phyloP scores from a whole-genome alignment of 2,113 vertebrate species.

The Tinamus guttatus region DNA sequence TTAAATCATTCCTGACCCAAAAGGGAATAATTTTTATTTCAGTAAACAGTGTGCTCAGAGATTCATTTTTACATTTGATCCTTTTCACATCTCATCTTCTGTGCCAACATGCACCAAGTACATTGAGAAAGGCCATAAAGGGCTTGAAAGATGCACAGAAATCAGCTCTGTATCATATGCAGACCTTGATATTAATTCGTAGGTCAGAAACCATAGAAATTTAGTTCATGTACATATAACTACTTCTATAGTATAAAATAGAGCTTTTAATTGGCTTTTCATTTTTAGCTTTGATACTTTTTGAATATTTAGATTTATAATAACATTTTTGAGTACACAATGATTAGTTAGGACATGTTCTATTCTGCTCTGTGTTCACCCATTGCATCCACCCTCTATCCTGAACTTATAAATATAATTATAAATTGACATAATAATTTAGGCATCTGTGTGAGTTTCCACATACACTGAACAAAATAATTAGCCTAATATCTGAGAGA shows the following conservation, averaged over 20 bases:
- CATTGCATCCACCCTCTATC: not conserved
- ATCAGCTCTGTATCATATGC: not conserved
- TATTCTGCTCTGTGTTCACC: not conserved
- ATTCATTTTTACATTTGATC: not conserved
- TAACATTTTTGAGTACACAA: not conserved
- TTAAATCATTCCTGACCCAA: not conserved
- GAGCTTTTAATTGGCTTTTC: not conserved
- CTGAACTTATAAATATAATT: not conserved
- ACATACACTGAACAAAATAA: not conserved
- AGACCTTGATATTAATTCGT: not conserved
- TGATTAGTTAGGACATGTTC: not conserved
- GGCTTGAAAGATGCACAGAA: not conserved
- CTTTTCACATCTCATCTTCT: not conserved
- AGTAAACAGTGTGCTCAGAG: not conserved
- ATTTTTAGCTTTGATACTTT: not conserved
- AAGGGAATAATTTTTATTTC: not conserved
- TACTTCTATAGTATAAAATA: not conserved
- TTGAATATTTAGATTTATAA: not conserved
- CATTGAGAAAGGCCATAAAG: not conserved
- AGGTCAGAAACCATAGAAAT: slow-evolving; percentile 3
- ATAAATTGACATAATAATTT: not conserved
- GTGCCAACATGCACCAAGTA: not conserved
- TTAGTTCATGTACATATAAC: not conserved
- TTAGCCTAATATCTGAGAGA: not conserved
- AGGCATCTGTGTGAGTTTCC: not conserved